These are phyloP conservation scores for Trichonephila clavipes DNA, from an alignment of 1,140 invertebrate genomes.

Conservation along the genomic window DNA sequence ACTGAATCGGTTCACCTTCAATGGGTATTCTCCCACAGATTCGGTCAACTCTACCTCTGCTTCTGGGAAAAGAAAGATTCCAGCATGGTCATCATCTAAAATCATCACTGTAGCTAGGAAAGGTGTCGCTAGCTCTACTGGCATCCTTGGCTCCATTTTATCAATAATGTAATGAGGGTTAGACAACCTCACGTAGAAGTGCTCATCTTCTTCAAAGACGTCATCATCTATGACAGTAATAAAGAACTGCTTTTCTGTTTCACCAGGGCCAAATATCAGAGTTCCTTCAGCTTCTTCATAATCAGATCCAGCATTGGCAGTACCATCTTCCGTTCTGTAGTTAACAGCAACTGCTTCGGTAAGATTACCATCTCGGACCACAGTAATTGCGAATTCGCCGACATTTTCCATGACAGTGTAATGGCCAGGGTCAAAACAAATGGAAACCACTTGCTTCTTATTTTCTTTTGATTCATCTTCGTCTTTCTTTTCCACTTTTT, in stretches of 20 bases:
- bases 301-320: constrained; percentile 96
- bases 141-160: constrained; percentile 58
- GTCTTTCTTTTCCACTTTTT: constrained; percentile 84
- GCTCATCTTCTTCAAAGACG: constrained; percentile 99
- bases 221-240: constrained; percentile 98
- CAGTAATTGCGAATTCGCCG: constrained; percentile 94
- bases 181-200: constrained; percentile 90
- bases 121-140: constrained; percentile 86
- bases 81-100: constrained; percentile 98
- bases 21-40: constrained; percentile 92
- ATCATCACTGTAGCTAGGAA: constrained; percentile 97
- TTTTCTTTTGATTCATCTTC: constrained; percentile 80
- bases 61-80: constrained; percentile 95
- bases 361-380: constrained; percentile 91
- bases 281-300: constrained; percentile 93
- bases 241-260: constrained; percentile 95
- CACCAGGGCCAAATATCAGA: constrained; percentile 91
- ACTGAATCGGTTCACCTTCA: constrained; percentile 88
- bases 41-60: constrained; percentile 93
- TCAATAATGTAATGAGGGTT: constrained; percentile 76
- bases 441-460: constrained; percentile 82
- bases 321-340: constrained; percentile 97
- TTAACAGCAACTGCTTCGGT: constrained; percentile 86
- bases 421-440: constrained; percentile 97
- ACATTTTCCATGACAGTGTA: constrained; percentile 99